Base-by-base conservation (phyloP, 2,797 vertebrate species). In the Vireo griseus region DNA sequence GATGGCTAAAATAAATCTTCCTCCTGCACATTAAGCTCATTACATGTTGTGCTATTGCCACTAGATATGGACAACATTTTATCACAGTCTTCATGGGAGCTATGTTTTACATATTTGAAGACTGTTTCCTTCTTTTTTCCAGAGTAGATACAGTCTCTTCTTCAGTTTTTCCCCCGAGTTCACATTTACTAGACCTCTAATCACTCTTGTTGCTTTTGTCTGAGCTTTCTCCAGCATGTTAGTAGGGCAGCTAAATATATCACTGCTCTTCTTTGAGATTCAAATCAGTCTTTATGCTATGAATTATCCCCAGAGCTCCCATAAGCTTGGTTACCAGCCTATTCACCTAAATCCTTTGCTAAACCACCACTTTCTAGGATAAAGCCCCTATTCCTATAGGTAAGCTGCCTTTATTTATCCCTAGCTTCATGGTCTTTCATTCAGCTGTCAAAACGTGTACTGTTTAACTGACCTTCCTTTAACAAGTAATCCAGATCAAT, bases 171-270 rank as follows among this genome's bases (percentile, higher is more conserved):
- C 59, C 86, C 47, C 54, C 0, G 0, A 83, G 45, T 74, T 86
- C 80, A 71, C 40, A 54, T 82, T 87, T 94, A 75, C 68, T 75
- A 88, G 72, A 74, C 39, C 31, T 73, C 82, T 78, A 73, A 90
- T 88, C 74, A 82, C 40, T 92, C 81, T 50, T 67, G 65, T 62
- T 90, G 47, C 72, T 95, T 89, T 90, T 74, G n/a, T 81, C 88
- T 93, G 94, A 78, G 62, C 44, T 88, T 91, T 90, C 93, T 81
- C 73, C 66, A 90, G 68, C 79, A 69, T 6, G 11, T 88, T 91
- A 94, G 73, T 88, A 92, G 82, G 82, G 79, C 91, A 95, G 91
- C 86, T 94, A 96, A 95, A 95, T 91, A 81, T 95, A 95, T 88
- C n/a, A 2, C 72, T 48, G 54, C 54, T 72, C 57, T 66, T 94